A percentile compares a stretch with the other conserved stretches of the same genome.
Evolutionary conservation across 2,888 invertebrate genomes (phyloP).

Genomic region (Stramonita haemastoma): DNA sequence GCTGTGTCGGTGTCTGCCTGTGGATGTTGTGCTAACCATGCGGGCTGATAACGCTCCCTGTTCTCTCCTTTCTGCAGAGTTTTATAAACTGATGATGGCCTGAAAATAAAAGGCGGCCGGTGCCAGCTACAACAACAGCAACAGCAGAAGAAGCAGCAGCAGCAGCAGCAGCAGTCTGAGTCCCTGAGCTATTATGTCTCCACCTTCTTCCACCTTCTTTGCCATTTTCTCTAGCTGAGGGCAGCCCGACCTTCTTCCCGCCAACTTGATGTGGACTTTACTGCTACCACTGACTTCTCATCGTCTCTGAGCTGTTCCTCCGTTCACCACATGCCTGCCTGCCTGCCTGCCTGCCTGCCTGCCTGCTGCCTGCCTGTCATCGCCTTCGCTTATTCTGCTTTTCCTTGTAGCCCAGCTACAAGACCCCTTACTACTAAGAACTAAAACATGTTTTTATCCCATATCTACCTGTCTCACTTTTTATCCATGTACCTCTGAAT

Average conservation of each 20-base stretch:
- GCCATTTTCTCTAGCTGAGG: slow-evolving; percentile 18
- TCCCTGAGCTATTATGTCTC: not conserved
- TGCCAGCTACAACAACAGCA: not conserved
- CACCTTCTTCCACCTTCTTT: not conserved
- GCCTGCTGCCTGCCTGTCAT: slow-evolving; percentile 11
- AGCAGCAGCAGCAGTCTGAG: slow-evolving; percentile 8
- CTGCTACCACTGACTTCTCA: slow-evolving; percentile 6
- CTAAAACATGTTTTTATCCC: not conserved
- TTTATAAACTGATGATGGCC: slow-evolving; percentile 45
- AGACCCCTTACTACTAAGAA: slow-evolving; percentile 13
- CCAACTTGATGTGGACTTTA: not conserved
- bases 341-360: slow-evolving; percentile 24
- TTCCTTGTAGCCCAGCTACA: not conserved
- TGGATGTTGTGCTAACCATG: not conserved
- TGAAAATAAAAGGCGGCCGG: slow-evolving; percentile 20
- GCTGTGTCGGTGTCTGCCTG: not conserved
- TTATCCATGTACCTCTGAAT: not conserved
- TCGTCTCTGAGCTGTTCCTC: not conserved
- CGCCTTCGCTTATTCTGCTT: slow-evolving; percentile 26
- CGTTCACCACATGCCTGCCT: not conserved
- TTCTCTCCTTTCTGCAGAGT: slow-evolving; percentile 43
- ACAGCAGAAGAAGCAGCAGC: not conserved
- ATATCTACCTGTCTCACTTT: not conserved
- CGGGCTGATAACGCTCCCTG: not conserved
- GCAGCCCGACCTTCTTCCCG: not conserved